phyloP scores from a whole-genome alignment of 2,797 vertebrate species.

The Margarornis squamiger region DNA sequence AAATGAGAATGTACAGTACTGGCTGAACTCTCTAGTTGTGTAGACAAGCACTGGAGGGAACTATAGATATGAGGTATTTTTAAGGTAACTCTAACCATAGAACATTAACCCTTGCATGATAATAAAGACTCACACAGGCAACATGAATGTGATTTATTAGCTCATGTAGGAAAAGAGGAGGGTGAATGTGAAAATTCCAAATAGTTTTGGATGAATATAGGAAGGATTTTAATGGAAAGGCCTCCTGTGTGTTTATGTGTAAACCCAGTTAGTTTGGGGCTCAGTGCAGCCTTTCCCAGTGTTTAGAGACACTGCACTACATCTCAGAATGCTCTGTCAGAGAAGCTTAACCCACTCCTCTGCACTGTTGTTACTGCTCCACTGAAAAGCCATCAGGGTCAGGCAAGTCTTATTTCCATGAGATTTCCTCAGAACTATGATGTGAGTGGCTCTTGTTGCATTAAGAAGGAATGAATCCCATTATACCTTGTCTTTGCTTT shows the following conservation, averaged over 20 bases:
- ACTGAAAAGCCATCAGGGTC: not conserved
- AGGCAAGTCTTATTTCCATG: not conserved
- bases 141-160: not conserved
- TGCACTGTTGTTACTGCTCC: not conserved
- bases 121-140: not conserved
- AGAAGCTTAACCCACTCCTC: not conserved
- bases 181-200: not conserved
- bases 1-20: not conserved
- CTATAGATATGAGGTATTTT: not conserved
- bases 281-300: not conserved
- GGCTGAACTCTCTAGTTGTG: not conserved
- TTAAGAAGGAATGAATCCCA: not conserved
- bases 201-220: not conserved
- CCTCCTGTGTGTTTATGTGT: fast-evolving
- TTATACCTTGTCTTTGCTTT: not conserved
- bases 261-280: not conserved
- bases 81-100: not conserved
- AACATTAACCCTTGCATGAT: not conserved
- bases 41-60: not conserved
- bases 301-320: not conserved
- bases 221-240: not conserved
- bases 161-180: not conserved
- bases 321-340: not conserved
- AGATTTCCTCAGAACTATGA: not conserved
- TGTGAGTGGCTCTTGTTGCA: not conserved